These are phyloP conservation scores for Dilophus febrilis DNA, from an alignment of 2,888 invertebrate species.

Conservation along the genomic window DNA sequence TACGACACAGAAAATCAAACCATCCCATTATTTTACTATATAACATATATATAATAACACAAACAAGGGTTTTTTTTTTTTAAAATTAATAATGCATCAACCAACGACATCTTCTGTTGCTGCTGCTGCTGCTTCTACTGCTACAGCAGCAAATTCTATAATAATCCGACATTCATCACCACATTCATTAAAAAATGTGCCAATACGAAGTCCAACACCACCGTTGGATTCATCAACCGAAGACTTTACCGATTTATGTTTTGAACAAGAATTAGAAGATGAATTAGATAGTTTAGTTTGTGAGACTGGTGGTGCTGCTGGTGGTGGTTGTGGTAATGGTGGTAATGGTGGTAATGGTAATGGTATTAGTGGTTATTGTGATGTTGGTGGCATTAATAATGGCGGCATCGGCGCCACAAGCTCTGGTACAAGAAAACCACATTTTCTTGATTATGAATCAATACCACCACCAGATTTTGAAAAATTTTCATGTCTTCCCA, in stretches of 20 bases:
- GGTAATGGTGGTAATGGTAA: conserved; percentile 21
- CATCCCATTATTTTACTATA: too few species aligned
- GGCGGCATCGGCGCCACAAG: too few species aligned
- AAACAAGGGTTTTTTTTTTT: too few species aligned
- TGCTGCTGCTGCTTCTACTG: too few species aligned
- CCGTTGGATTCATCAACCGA: conserved; percentile 12
- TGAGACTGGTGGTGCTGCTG: too few species aligned
- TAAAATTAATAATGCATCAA: too few species aligned
- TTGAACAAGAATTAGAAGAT: conserved; percentile 14
- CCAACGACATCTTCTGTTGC: too few species aligned
- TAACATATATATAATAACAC: too few species aligned
- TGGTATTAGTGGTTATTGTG: conserved; percentile 8
- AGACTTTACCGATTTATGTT: conserved; percentile 11
- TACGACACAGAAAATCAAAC: too few species aligned
- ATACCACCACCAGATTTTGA: conserved; percentile 35
- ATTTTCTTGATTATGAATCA: conserved; percentile 45
- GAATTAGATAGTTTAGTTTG: conserved; percentile 11
- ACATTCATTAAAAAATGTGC: background rate
- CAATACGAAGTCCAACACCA: conserved; percentile 7
- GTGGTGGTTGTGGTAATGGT: too few species aligned
- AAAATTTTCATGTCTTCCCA: conserved; percentile 13
- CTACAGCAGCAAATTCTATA: conserved; percentile 17
- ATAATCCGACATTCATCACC: too few species aligned
- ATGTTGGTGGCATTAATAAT: too few species aligned
- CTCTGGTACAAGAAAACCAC: conserved; percentile 33